phyloP scores from a whole-genome alignment of 2,113 vertebrate genomes.

The Uria aalge region DNA sequence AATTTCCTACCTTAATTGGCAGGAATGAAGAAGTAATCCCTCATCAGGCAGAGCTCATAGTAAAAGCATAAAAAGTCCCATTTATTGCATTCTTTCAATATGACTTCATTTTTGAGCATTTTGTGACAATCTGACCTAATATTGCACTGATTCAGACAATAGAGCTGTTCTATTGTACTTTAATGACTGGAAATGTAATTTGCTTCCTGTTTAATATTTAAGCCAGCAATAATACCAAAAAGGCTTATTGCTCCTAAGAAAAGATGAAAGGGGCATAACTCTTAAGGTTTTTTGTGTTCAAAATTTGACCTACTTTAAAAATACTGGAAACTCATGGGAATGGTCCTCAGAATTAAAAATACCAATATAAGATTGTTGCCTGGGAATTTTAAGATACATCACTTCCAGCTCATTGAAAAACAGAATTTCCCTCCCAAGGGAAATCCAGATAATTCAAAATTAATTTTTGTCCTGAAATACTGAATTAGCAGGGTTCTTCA shows the following conservation, averaged over 20 bases:
- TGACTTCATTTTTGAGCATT: slow-evolving; percentile 62
- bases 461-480: slow-evolving; percentile 60
- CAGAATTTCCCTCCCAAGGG: slow-evolving; percentile 54
- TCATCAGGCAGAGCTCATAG: background rate
- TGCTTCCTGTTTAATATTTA: slow-evolving; percentile 71
- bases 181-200: slow-evolving; percentile 65
- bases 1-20: slow-evolving; percentile 19
- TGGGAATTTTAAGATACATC: slow-evolving; percentile 62
- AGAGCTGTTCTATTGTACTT: slow-evolving; percentile 63
- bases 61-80: slow-evolving; percentile 28
- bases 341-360: slow-evolving; percentile 64
- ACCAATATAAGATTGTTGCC: slow-evolving; percentile 66
- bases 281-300: slow-evolving; percentile 58
- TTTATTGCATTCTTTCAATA: slow-evolving; percentile 65
- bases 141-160: slow-evolving; percentile 63
- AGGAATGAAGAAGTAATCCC: slow-evolving; percentile 19
- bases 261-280: slow-evolving; percentile 67
- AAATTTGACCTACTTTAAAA: slow-evolving; percentile 69
- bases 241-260: slow-evolving; percentile 55
- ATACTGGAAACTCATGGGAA: slow-evolving; percentile 57
- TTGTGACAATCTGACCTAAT: slow-evolving; percentile 58
- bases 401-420: slow-evolving; percentile 57
- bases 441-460: slow-evolving; percentile 62
- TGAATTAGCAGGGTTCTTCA: slow-evolving; percentile 35
- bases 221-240: slow-evolving; percentile 58